Evolutionary conservation across 2,113 vertebrate genomes (phyloP), one percentile per base, ranked within the genome.

Genomic region (Scophthalmus maximus): DNA sequence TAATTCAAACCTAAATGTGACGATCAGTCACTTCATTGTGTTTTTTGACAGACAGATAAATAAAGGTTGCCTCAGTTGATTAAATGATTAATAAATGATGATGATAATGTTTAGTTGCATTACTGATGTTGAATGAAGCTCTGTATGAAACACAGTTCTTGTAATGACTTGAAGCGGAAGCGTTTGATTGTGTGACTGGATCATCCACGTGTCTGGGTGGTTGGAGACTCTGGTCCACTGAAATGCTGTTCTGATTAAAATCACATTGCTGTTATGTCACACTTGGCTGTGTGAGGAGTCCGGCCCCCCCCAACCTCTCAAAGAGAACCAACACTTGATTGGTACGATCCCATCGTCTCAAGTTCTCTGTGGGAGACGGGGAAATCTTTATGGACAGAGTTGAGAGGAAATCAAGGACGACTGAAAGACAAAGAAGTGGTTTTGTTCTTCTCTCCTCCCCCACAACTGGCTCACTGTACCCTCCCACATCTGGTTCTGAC

Each of bases 201-300:
- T 63, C 55, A 46, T 78, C 76, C 76, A 76, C 79, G 67, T 78
- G 60, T 82, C 68, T 53, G 36, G 76, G 46, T 55, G 79, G 75
- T 83, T 76, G 87, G 75, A 84, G 84, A 79, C 20, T 85, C 80
- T 49, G 75, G 74, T 74, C 70, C 27, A 62, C 66, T 38, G 85
- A 88, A 86, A 87, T 83, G 79, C 87, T 91, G 92, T 90, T 93
- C 89, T 90, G 84, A 93, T 93, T 93, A 93, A 93, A 92, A 92
- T 93, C 86, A 78, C 90, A 87, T 89, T 88, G 82, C 79, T 72
- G 73, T 91, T 91, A 92, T 89, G 87, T 93, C 92, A 93, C 84
- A 69, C 73, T 92, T 93, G 92, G 92, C 92, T 73, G 60, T 50
- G 58, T 73, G 66, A 52, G 66, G 70, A 71, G 56, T 49, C 20